Evolutionary conservation across 1,140 invertebrate species (phyloP).

Genomic region (Penaeus indicus): DNA sequence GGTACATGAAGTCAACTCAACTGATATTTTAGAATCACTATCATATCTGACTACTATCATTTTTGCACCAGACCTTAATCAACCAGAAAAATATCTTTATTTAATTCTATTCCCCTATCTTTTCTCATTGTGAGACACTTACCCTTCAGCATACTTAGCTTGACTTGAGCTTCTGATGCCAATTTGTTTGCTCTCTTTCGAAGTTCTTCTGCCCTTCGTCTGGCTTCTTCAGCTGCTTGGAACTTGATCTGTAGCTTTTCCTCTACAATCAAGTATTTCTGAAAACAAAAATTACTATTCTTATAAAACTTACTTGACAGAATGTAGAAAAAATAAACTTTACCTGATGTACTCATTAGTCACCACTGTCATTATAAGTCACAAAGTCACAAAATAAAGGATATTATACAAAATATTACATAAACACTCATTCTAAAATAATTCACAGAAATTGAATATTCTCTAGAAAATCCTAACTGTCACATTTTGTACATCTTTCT

Average conservation of each 20-base stretch:
- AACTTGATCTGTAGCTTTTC: conserved; percentile 76
- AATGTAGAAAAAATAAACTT: not conserved
- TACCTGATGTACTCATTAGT: not conserved
- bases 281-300: conserved; percentile 19
- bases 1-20: too few species aligned
- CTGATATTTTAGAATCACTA: too few species aligned
- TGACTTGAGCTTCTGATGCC: conserved; percentile 81
- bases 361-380: too few species aligned
- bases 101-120: not conserved
- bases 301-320: not conserved
- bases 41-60: too few species aligned
- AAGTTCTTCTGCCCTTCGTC: conserved; percentile 80
- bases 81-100: conserved; percentile 1
- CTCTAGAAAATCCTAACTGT: too few species aligned
- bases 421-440: too few species aligned
- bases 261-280: conserved; percentile 76
- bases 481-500: too few species aligned
- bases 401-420: too few species aligned
- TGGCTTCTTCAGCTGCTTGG: conserved; percentile 77
- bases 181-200: conserved; percentile 82
- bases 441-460: too few species aligned
- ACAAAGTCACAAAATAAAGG: too few species aligned
- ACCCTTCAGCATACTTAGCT: conserved; percentile 81
- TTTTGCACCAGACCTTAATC: too few species aligned
- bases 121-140: conserved; percentile 57